Base-by-base conservation (phyloP, 1,140 invertebrate species). In the Brachionus koreanus region DNA sequence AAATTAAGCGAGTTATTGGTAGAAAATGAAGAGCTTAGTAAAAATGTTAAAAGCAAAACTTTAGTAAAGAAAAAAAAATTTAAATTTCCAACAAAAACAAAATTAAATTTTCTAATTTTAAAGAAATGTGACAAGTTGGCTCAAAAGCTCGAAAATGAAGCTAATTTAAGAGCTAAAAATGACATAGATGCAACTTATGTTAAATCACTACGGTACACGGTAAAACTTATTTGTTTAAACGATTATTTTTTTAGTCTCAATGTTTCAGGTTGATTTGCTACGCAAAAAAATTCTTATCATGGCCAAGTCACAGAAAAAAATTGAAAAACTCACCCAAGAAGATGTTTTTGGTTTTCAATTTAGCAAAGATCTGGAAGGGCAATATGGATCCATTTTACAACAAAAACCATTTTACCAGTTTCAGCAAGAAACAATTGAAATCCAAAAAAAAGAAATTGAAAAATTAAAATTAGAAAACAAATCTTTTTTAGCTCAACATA, bases 101-200 rank as follows among this genome's bases (percentile, higher is more conserved):
- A 42, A 3, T 42, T 39, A 3, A 35, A 72, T 35, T 33, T 33
- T 65, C 33, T 10, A 72, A 12, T 19, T 16, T 3, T 72, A 39
- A 2, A 72, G 67, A 23, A 74, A 9, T 74, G 43, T 29, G 42
- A 74, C 25, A 74, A 43, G 25, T 12, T 33, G 5, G 19, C 46
- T 25, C 69, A 74, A 74, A 74, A 29, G 23, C 43, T 74, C 2
- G 39, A 74, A 49, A 74, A 43, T 46, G 69, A 74, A 74, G 9
- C n/a, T 29, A 74, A 74, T 74, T 74, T 74, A 74, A 74, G 16
- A 29, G 19, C 43, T 13, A 74, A 74, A 74, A 74, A 74, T 46
- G 69, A 74, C 7, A 46, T 46, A n/a, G 69, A 74, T 74, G 19
- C 39, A 39, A 74, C 25, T 29, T 74, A 74, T 39, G 29, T 35